These are phyloP conservation scores for Geopemphigus sp. DNA, from an alignment of 1,140 invertebrate genomes.

Conservation along the genomic window DNA sequence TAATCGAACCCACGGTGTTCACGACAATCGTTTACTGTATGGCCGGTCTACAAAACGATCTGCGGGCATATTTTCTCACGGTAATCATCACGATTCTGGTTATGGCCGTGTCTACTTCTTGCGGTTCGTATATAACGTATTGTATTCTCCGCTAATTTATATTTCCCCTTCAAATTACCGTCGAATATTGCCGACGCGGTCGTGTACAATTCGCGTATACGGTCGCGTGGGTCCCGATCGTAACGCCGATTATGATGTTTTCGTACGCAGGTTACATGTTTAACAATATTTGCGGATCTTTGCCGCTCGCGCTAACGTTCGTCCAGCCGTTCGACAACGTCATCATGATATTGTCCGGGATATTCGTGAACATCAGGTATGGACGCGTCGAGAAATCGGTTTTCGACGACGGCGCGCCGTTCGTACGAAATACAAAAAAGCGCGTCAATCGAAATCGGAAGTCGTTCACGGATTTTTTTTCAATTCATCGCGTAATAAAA, in stretches of 20 bases:
- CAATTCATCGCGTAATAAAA: too few relatives aligned
- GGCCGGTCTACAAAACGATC: conserved; percentile 65
- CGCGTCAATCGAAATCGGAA: too few relatives aligned
- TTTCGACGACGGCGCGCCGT: too few relatives aligned
- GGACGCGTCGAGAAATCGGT: too few relatives aligned
- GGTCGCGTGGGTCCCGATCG: too few relatives aligned
- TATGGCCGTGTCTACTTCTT: conserved; percentile 79
- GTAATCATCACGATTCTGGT: conserved; percentile 68
- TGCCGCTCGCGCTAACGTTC: conserved; percentile 76
- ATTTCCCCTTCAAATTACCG: background rate
- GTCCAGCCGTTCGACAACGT: conserved; percentile 84
- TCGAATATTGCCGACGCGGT: too few relatives aligned
- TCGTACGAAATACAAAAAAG: too few relatives aligned
- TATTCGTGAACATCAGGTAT: conserved; percentile 78
- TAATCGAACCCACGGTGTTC: conserved; percentile 75
- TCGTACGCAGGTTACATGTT: conserved; percentile 78
- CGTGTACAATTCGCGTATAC: too few relatives aligned
- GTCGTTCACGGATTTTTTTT: too few relatives aligned
- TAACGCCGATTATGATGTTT: too few relatives aligned
- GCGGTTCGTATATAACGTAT: conserved; percentile 61
- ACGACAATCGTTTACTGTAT: conserved; percentile 75
- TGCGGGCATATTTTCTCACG: conserved; percentile 69
- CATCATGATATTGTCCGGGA: conserved; percentile 82
- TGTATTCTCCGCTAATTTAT: background rate
- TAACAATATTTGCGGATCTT: conserved; percentile 76